Base-by-base conservation (phyloP, 1,140 invertebrate genomes). In the Dreissena polymorpha region DNA sequence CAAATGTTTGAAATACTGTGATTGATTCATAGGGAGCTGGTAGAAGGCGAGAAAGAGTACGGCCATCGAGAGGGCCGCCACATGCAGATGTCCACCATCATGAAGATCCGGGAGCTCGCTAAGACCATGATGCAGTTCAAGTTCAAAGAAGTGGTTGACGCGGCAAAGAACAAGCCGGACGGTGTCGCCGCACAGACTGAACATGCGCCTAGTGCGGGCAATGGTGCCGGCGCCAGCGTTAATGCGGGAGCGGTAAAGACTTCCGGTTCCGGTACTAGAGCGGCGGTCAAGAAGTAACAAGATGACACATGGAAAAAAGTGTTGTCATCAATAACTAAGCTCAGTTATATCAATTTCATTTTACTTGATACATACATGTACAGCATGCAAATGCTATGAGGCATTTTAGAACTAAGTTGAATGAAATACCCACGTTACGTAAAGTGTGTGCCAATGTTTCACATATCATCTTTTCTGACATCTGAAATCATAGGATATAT, bases 1-100 rank as follows among this genome's bases (percentile, higher is more conserved):
- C 2, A n/a, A 3, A 18, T 60, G 2, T 5, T 60, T 5, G 2
- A 60, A 60, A 3, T 2, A 60, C 21, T 60, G 2, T 60, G 21
- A 60, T 60, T 60, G 57, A 6, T 60, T 60, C 3, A 2, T 23
- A 82, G 79, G 50, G 79, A 82, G 29, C 69, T 82, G 14, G 70
- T 82, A 0, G 27, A 23, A 2, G 79, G 79, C 0, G 79, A 82
- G 57, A 82, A 74, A n/a, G 70, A 82, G 53, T 82, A 82, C 27
- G 71, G 70, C 1, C 51, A 27, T 3, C 53, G 79, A 23, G 69
- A 82, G 13, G 57, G 65, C 18, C 69, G 79, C 51, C 70, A 74
- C 49, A 74, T 74, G 79, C 71, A 82, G 18, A 82, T 67, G 57
- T n/a, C 53, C 16, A 74, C 79, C 2, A 13, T 82, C 39, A 16